Percentiles rank a stretch among this genome's conserved stretches.
These are phyloP conservation scores for Hypena proboscidalis DNA, from an alignment of 2,888 invertebrate genomes.

Conservation along the genomic window DNA sequence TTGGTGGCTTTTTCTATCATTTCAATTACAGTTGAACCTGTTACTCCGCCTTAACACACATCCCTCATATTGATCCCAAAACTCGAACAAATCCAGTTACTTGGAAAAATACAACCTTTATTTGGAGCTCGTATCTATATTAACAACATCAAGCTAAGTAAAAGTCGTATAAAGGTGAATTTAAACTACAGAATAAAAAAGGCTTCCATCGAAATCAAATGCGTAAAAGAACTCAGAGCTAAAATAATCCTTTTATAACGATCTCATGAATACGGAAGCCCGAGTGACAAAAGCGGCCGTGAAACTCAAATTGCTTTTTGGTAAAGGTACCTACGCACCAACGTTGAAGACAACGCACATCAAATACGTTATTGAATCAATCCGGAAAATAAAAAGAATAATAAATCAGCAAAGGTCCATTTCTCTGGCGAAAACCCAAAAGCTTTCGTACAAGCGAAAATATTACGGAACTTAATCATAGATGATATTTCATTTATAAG, in stretches of 20 bases:
- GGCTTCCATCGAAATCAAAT: slow-evolving; percentile 33
- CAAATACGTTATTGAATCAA: slow-evolving; percentile 8
- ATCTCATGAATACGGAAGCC: slow-evolving; percentile 55
- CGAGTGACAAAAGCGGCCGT: slow-evolving; percentile 50
- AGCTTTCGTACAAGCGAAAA: slow-evolving; percentile 2
- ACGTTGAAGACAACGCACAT: background rate
- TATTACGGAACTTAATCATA: slow-evolving; percentile 14
- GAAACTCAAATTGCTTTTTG: slow-evolving; percentile 60
- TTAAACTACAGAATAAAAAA: slow-evolving; percentile 20
- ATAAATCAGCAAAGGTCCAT: slow-evolving; percentile 1
- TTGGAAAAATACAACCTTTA: background rate
- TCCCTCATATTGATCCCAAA: background rate
- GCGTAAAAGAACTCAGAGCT: slow-evolving; percentile 46
- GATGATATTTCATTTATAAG: slow-evolving; percentile 15
- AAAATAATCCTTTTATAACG: slow-evolving; percentile 56
- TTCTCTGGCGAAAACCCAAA: background rate
- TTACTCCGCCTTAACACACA: no score
- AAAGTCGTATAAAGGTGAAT: slow-evolving; percentile 15
- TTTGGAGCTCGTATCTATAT: slow-evolving; percentile 9
- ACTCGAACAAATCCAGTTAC: background rate
- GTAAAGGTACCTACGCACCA: slow-evolving; percentile 31
- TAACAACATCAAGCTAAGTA: slow-evolving; percentile 12
- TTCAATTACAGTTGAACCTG: no score
- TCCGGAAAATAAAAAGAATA: slow-evolving; percentile 2
- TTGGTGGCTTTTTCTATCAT: no score